Conservation (phyloP, 2,113 vertebrate genomes). For the Tragulus kanchil region DNA sequence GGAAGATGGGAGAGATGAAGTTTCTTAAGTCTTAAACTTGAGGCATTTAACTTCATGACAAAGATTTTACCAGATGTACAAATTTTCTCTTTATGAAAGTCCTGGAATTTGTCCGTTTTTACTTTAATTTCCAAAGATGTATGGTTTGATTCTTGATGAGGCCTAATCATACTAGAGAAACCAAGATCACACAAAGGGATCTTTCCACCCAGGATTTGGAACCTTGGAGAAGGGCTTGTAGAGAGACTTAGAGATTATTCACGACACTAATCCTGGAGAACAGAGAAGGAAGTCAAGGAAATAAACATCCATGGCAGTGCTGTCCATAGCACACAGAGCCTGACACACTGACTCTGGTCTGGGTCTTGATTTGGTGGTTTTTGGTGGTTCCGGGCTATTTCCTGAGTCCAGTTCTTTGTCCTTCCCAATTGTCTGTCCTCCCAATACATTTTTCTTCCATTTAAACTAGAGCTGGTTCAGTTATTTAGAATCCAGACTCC, state of each 20-base stretch:
- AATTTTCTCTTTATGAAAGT: background rate
- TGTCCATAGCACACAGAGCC: background rate
- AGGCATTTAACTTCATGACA: background rate
- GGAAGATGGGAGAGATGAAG: background rate
- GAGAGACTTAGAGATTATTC: background rate
- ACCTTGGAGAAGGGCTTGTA: background rate
- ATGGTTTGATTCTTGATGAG: background rate
- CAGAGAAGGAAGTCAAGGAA: background rate
- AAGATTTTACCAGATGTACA: background rate
- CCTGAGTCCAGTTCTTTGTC: background rate
- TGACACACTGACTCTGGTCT: background rate
- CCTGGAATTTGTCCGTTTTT: background rate
- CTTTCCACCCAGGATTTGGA: background rate
- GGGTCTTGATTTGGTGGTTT: background rate
- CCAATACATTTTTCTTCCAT: background rate
- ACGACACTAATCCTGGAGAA: background rate
- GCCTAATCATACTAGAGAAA: background rate
- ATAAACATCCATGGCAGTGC: background rate
- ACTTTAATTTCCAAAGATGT: background rate
- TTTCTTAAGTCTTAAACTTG: background rate
- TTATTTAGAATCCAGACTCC: background rate
- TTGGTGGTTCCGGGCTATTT: background rate
- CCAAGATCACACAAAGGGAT: background rate
- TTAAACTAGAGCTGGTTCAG: background rate
- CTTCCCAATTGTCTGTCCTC: background rate